Evolutionary conservation across 2,888 invertebrate genomes (phyloP), one percentile per base, ranked within the genome.

Genomic region (Nineta flava): DNA sequence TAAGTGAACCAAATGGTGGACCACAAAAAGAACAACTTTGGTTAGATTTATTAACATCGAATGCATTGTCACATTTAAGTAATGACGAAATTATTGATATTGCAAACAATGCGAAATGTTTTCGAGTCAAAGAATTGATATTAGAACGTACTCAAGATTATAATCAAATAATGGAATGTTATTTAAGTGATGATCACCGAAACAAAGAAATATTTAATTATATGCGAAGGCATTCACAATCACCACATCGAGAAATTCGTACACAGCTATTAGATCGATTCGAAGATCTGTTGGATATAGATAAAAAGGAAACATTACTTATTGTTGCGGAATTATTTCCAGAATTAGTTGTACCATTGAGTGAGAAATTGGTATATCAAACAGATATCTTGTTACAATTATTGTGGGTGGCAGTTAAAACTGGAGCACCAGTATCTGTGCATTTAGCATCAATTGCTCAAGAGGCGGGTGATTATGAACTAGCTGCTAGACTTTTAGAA

Each of bases 401-500:
- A n/a, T 67, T 81, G 61, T 81, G 81, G 58, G 62, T 70, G 52
- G 70, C 70, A 56, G 70, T 75, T 54, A 70, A 74, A 1, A 63
- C 65, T 31, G 64, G 65, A 48, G 79, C 81, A 3, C 65, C 72
- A 12, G 31, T 48, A n/a, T 41, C 48, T 3, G 17, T 35, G 13
- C 41, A 41, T 41, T 35, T 48, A 19, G 48, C 48, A 13, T 17
- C 34, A 3, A 17, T 48, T 13, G 48, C 48, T 9, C 40, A 48
- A 41, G 48, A 48, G 13, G 41, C 26, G 26, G 52, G 62, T 68
- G 47, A 77, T 74, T 72, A 76, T 49, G 75, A 78, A 53, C 81
- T 83, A 1, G 78, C 79, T 47, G 84, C 86, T 13, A 77, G 78
- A 57, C 71, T 90, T 48, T 68, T 87, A 53, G 88, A 88, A 63